Conservation (phyloP, 2,113 vertebrate species). For the Crotalus viridis region DNA sequence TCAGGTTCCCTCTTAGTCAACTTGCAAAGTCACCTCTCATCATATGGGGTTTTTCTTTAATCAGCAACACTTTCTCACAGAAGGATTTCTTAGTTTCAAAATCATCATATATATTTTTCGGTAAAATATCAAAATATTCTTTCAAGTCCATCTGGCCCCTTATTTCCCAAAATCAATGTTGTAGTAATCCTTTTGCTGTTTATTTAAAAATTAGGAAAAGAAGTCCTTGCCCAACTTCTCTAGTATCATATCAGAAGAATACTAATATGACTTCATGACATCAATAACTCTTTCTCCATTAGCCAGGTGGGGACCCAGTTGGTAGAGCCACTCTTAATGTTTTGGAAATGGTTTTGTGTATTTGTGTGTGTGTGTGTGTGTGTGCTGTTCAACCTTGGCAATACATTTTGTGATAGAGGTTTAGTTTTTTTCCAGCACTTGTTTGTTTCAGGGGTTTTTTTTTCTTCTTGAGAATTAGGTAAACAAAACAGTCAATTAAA, state of each 20-base stretch:
- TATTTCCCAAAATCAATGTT: background rate
- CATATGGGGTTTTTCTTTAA: no score
- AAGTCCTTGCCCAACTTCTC: background rate
- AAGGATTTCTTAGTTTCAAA: no score
- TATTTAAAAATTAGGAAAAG: background rate
- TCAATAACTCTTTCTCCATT: background rate
- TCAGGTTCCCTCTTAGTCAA: no score
- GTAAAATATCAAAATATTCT: no score
- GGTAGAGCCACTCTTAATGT: background rate
- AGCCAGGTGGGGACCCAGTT: background rate
- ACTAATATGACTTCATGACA: background rate
- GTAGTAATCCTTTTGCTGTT: background rate
- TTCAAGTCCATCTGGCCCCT: no score
- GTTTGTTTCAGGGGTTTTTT: background rate
- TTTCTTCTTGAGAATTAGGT: background rate
- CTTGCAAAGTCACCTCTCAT: no score
- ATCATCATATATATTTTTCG: no score
- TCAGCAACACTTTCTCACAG: no score
- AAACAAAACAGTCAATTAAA: background rate
- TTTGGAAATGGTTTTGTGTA: background rate
- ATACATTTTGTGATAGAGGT: background rate
- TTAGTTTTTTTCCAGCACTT: background rate
- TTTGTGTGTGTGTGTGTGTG: no score
- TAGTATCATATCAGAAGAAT: background rate
- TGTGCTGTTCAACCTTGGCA: background rate